phyloP scores from a whole-genome alignment of 2,113 vertebrate genomes.

The Osmerus eperlanus region DNA sequence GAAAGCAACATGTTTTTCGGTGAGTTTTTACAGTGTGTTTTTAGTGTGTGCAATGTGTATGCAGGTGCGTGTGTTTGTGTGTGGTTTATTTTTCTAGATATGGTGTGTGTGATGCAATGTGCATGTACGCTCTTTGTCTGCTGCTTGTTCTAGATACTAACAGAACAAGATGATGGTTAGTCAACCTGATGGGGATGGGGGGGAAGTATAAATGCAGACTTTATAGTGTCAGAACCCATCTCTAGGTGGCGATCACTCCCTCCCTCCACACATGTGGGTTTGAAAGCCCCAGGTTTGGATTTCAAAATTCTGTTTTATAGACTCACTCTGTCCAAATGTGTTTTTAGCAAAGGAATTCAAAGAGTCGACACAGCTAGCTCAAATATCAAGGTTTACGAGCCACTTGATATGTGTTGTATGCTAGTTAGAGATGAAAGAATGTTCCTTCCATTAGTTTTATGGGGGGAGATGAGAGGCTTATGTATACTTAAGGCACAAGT shows the following conservation, averaged over 20 bases:
- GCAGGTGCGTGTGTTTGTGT: background rate
- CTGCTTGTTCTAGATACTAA: background rate
- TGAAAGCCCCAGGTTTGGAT: conserved; percentile 28
- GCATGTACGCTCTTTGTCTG: background rate
- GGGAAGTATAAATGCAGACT: background rate
- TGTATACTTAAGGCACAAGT: conserved; percentile 46
- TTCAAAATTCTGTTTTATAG: conserved; percentile 20
- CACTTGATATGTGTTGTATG: conserved; percentile 28
- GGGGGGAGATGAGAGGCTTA: conserved; percentile 38
- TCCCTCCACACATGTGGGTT: conserved; percentile 15
- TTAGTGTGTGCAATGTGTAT: background rate
- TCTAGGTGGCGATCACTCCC: background rate
- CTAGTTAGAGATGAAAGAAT: conserved; percentile 9
- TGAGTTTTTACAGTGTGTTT: conserved; percentile 77
- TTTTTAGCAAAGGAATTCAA: conserved; percentile 16
- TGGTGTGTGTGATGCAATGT: conserved; percentile 19
- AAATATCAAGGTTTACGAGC: background rate
- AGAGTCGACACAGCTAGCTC: background rate
- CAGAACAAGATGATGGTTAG: background rate
- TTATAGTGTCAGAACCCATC: conserved; percentile 31
- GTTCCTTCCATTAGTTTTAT: conserved; percentile 35
- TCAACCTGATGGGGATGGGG: background rate
- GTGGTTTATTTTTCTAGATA: background rate
- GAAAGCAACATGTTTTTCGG: conserved; percentile 98
- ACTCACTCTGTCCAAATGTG: background rate